phyloP scores from a whole-genome alignment of 2,888 invertebrate species.

The Brachynemurus nebulosus region DNA sequence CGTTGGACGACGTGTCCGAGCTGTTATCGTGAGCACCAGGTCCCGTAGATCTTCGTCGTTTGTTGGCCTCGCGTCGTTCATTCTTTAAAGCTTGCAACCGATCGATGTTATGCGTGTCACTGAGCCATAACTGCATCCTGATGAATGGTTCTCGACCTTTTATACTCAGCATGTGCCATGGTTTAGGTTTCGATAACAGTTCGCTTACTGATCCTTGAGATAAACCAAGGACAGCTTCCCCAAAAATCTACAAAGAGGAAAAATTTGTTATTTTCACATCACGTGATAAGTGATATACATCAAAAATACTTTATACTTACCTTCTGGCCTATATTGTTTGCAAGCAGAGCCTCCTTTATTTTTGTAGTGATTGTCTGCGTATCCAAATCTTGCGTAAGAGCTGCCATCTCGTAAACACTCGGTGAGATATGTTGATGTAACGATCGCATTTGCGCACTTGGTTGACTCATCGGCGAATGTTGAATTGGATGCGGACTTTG shows the following conservation, averaged over 20 bases:
- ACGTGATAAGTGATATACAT: too few relatives aligned
- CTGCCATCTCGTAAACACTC: conserved; percentile 97
- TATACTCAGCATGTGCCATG: conserved; percentile 98
- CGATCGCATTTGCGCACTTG: conserved; percentile 49
- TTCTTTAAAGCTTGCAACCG: conserved; percentile 82
- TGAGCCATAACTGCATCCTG: conserved; percentile 92
- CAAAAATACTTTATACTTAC: conserved; percentile 27
- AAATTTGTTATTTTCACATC: conserved; percentile 8
- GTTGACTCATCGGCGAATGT: conserved; percentile 46
- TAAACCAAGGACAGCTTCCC: conserved; percentile 90
- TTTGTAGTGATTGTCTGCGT: conserved; percentile 93
- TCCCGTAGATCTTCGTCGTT: conserved; percentile 71
- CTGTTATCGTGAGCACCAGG: conserved; percentile 74
- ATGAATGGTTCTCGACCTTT: conserved; percentile 96
- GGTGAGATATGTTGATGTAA: conserved; percentile 79
- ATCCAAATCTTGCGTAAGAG: conserved; percentile 89
- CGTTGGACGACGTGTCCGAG: conserved; percentile 77
- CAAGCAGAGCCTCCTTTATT: conserved; percentile 90
- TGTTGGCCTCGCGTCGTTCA: conserved; percentile 82
- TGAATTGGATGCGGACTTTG: conserved; percentile 39
- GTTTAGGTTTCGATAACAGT: conserved; percentile 92
- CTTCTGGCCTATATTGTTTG: conserved; percentile 97
- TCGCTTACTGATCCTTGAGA: conserved; percentile 97
- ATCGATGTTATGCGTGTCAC: conserved; percentile 90
- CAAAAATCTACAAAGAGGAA: conserved; percentile 58